phyloP scores from a whole-genome alignment of 2,113 vertebrate species.

The Macroglossus sobrinus region DNA sequence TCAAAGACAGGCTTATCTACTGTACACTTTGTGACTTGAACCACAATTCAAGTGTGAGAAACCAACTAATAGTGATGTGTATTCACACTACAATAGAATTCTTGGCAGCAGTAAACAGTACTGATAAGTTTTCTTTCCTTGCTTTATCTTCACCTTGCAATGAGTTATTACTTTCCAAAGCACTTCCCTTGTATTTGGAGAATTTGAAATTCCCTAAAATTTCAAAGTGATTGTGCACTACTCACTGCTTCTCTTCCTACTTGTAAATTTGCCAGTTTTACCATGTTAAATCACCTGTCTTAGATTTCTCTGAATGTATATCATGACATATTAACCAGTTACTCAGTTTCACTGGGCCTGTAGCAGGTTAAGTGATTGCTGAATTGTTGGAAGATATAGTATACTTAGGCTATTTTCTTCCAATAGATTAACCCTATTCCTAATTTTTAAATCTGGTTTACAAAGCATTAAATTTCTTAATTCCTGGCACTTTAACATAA shows the following conservation, averaged over 20 bases:
- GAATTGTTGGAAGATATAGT: neutral
- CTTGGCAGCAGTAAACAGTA: neutral
- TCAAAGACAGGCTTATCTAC: neutral
- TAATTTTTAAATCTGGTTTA: slow-evolving; percentile 16
- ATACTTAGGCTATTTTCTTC: neutral
- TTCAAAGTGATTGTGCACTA: neutral
- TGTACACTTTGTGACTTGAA: neutral
- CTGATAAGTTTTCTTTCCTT: neutral
- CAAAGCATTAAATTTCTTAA: slow-evolving; percentile 4
- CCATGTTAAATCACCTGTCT: neutral
- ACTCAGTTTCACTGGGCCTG: neutral
- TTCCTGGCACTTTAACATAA: neutral
- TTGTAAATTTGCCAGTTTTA: neutral
- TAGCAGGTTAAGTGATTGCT: neutral
- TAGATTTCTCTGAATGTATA: neutral
- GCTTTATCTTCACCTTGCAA: neutral
- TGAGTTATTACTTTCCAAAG: slow-evolving; percentile 17
- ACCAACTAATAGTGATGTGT: neutral
- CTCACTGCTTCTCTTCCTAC: neutral
- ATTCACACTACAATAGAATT: neutral
- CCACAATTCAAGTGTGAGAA: neutral
- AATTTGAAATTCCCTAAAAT: neutral
- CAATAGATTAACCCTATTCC: neutral
- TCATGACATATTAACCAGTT: neutral
- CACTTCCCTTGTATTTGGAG: neutral